Conservation (phyloP, 2,888 invertebrate species). For the Hypena proboscidalis region DNA sequence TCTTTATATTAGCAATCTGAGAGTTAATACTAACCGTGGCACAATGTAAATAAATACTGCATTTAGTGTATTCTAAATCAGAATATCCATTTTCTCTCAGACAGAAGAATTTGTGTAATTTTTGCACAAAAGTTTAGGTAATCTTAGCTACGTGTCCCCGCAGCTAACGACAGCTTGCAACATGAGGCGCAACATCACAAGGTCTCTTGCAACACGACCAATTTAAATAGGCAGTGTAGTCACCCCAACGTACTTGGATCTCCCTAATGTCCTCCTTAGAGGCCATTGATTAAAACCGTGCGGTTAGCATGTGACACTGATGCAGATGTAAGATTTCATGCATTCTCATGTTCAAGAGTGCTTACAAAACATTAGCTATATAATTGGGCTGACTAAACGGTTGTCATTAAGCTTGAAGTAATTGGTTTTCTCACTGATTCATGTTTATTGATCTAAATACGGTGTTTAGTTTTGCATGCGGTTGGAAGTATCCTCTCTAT, state of each 20-base stretch:
- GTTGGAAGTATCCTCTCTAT: too few relatives aligned
- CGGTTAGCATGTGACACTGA: constrained; percentile 10
- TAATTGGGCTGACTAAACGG: constrained; percentile 5
- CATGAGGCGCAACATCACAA: constrained; percentile 6
- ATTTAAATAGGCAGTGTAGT: constrained; percentile 5
- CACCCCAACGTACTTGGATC: constrained; percentile 8
- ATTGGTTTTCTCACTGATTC: not conserved
- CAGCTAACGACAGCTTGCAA: too few relatives aligned
- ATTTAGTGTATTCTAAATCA: too few relatives aligned
- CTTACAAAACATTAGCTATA: not conserved
- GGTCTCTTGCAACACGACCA: constrained; percentile 11
- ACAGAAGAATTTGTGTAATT: too few relatives aligned
- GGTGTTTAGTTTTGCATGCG: too few relatives aligned
- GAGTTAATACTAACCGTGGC: too few relatives aligned
- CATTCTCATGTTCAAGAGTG: constrained; percentile 6
- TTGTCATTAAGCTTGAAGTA: not conserved
- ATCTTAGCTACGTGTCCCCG: too few relatives aligned
- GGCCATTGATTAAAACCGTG: constrained; percentile 12
- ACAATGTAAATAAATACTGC: too few relatives aligned
- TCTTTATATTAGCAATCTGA: too few relatives aligned
- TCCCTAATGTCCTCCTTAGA: constrained; percentile 3
- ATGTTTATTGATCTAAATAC: too few relatives aligned
- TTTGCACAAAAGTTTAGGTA: too few relatives aligned
- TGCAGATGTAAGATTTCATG: constrained; percentile 6
- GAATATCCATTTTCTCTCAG: too few relatives aligned